Evolutionary conservation across 2,888 invertebrate genomes (phyloP).

Genomic region (Horisme vitalbata): DNA sequence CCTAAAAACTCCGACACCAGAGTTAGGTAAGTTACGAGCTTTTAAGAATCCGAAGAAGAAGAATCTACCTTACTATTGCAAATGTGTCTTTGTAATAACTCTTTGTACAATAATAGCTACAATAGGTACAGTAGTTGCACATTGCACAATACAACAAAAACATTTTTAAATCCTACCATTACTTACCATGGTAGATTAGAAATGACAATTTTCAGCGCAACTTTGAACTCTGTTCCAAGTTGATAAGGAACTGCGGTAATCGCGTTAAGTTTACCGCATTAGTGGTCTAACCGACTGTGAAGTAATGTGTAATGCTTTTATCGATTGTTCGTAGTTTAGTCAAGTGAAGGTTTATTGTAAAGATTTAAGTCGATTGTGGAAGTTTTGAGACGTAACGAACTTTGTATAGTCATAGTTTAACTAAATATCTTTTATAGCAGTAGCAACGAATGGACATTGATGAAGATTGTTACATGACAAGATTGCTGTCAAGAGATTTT

Average conservation of each 20-base stretch:
- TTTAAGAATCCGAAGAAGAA: too few species aligned
- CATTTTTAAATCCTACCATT: conserved; percentile 26
- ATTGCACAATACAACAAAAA: conserved; percentile 34
- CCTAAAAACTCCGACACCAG: too few species aligned
- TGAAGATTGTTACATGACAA: too few species aligned
- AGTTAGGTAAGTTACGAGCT: too few species aligned
- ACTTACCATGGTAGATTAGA: conserved; percentile 33
- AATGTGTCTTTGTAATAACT: too few species aligned
- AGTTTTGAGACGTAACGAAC: conserved; percentile 5
- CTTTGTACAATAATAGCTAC: conserved; percentile 11
- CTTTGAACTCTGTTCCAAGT: conserved; percentile 24
- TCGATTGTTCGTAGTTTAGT: conserved; percentile 26
- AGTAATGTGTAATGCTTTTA: conserved; percentile 39
- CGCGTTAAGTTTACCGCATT: conserved; percentile 38
- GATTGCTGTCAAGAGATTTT: too few species aligned
- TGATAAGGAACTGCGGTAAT: conserved; percentile 32
- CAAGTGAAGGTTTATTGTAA: conserved; percentile 13
- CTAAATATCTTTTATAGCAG: too few species aligned
- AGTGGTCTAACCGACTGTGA: conserved; percentile 41
- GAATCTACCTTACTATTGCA: too few species aligned
- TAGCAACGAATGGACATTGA: too few species aligned
- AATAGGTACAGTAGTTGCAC: conserved; percentile 33
- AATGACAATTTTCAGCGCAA: conserved; percentile 5
- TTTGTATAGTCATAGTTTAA: not conserved
- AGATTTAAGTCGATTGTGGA: conserved; percentile 8